Conservation (phyloP, 2,113 vertebrate species). For the Paracyprichromis sp. region DNA sequence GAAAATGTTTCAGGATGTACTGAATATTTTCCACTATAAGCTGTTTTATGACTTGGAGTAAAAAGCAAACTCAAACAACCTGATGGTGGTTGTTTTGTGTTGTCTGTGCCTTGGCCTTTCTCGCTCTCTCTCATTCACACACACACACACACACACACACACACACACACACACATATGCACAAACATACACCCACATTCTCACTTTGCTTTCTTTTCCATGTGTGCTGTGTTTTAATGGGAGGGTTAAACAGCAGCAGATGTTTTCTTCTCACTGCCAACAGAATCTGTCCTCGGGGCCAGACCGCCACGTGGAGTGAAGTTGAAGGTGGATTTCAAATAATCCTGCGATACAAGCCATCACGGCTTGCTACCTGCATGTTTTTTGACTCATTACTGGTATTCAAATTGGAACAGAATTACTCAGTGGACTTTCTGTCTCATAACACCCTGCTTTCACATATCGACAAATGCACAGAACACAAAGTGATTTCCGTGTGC, state of each 20-base stretch:
- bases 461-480: not conserved
- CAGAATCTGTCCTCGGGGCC: slow-evolving; percentile 44
- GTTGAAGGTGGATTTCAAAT: slow-evolving; percentile 30
- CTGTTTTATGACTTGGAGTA: not conserved
- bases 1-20: not conserved
- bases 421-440: not conserved
- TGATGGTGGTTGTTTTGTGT: not conserved
- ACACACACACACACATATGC: not conserved
- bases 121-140: not conserved
- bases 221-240: slow-evolving; percentile 37
- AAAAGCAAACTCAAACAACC: not conserved
- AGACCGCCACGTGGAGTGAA: slow-evolving; percentile 58
- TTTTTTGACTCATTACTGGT: not conserved
- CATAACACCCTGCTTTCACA: not conserved
- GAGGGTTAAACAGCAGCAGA: slow-evolving; percentile 61
- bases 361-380: not conserved
- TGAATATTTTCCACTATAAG: not conserved
- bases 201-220: not conserved
- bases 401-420: not conserved
- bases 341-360: not conserved
- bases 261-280: slow-evolving; percentile 64
- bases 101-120: not conserved
- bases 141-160: not conserved
- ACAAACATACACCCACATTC: slow-evolving; percentile 4
- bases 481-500: not conserved